Base-by-base conservation (phyloP, 1,140 invertebrate genomes). In the Latrodectus geometricus region DNA sequence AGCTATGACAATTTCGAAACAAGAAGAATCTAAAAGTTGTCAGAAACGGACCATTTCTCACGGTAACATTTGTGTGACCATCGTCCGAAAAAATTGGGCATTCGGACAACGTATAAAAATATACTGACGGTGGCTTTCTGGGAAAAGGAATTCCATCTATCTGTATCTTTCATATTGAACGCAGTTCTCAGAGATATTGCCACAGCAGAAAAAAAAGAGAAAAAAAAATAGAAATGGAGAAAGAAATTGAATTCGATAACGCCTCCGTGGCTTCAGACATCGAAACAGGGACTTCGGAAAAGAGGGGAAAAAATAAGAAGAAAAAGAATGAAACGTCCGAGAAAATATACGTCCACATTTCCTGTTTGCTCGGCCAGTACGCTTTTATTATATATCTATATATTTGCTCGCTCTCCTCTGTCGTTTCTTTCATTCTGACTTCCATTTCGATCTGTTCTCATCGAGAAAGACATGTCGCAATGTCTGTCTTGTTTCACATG, bases 401-500 rank as follows among this genome's bases (percentile, higher is more conserved):
- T 50, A 79, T 84, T 75, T 75, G 61, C 65, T 68, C 56, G 21
- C 52, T 54, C 35, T 17, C 74, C 12, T n/a, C 9, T 69, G 9
- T n/a, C 9, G 9, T 50, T 52, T 9, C n/a, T 61, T 61, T n/a
- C 15, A 20, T 21, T n/a, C 49, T 15, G n/a, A 48, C 65, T 84
- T 23, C 74, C 73, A 76, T 84, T 84, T 76, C 82, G 48, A 75
- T 83, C 23, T 54, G 35, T 61, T 9, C 48, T 72, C 17, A 61
- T 84, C 82, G 73, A 76, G 54, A 61, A 69, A 76, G 73, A n/a
- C 82, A 84, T 76, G 82, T 84, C 82, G 76, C 82, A 84, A 84
- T 84, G 82, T 69, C 82, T 68, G 82, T 76, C 82, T 84, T 84
- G 82, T 84, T 84, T 84, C 81, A 84, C 82, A 84, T 84, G n/a